phyloP scores from a whole-genome alignment of 1,140 invertebrate genomes.

The Battus philenor region DNA sequence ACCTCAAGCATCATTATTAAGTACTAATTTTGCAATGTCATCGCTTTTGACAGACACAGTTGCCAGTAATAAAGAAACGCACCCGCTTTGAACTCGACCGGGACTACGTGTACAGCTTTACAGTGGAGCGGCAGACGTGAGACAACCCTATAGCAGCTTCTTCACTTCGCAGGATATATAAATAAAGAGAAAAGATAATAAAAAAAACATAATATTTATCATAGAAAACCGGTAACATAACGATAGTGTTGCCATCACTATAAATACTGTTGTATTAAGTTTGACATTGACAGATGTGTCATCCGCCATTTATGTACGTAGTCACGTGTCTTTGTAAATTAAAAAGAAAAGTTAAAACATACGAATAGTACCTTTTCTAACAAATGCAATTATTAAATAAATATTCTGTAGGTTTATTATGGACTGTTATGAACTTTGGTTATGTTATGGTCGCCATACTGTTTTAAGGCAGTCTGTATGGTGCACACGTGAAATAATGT shows the following conservation, averaged over 20 bases:
- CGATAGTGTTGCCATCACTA: not conserved
- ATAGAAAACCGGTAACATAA: not conserved
- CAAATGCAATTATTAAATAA: too few relatives aligned
- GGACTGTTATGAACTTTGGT: not conserved
- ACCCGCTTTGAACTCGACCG: constrained; percentile 72
- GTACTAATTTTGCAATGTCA: too few relatives aligned
- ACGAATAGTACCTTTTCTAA: too few relatives aligned
- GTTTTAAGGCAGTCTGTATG: not conserved
- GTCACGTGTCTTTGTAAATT: not conserved
- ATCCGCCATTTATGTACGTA: not conserved
- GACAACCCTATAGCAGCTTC: constrained; percentile 4
- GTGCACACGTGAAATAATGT: not conserved
- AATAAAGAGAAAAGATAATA: not conserved
- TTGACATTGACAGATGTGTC: not conserved
- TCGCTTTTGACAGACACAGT: constrained; percentile 66
- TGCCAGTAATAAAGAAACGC: constrained; percentile 59
- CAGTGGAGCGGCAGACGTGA: constrained; percentile 66
- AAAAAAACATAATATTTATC: not conserved
- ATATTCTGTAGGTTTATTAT: not conserved
- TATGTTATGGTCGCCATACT: not conserved
- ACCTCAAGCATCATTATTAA: too few relatives aligned
- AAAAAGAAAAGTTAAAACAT: not conserved
- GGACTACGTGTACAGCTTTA: constrained; percentile 70
- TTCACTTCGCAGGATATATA: not conserved
- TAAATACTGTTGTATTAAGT: not conserved